Evolutionary conservation across 2,888 invertebrate genomes (phyloP), one percentile per base, ranked within the genome.

Genomic region (Microplitis deprimator): DNA sequence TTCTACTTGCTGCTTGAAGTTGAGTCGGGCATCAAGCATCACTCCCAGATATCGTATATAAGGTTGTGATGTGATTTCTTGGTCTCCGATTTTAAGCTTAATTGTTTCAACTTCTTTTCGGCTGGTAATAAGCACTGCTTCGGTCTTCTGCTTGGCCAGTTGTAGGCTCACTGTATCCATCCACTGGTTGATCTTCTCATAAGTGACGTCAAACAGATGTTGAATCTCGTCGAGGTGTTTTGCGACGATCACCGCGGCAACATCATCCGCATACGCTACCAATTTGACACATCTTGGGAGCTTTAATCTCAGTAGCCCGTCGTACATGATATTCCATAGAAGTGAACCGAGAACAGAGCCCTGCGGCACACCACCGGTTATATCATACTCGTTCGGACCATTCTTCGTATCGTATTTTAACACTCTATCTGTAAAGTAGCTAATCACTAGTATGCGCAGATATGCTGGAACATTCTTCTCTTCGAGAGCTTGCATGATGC

Each of bases 121-220:
- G 68, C 80, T 78, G 7, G 81, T 77, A 13, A 81, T 75, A 1
- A 81, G 79, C 6, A 82, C 73, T 13, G 79, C 81, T 38, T 80
- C 81, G 1, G 84, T 83, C 40, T 82, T 83, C 38, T 82, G 83
- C 1, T 65, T 59, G 0, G 71, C 77, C 10, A 79, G 40, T 59
- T 62, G 5, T 1, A 93, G 16, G 75, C 79, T 5, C 71, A 73
- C 65, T 50, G 13, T 7, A 73, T 75, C 7, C 80, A 79, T 20
- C 74, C 75, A 6, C 40, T 8, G 4, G 2, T 17, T 6, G 5
- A 80, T 65, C 6, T 4, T 2, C 2, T n/a, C 10, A 8, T 61
- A 72, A 0, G 75, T 71, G 6, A 7, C 8, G 29, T 74, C 65
- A 1, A 75, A 75, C 6, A 17, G 4, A 0, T 7, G 0, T 6